Base-by-base conservation (phyloP, 2,888 invertebrate genomes). In the Metacarcinus magister region DNA sequence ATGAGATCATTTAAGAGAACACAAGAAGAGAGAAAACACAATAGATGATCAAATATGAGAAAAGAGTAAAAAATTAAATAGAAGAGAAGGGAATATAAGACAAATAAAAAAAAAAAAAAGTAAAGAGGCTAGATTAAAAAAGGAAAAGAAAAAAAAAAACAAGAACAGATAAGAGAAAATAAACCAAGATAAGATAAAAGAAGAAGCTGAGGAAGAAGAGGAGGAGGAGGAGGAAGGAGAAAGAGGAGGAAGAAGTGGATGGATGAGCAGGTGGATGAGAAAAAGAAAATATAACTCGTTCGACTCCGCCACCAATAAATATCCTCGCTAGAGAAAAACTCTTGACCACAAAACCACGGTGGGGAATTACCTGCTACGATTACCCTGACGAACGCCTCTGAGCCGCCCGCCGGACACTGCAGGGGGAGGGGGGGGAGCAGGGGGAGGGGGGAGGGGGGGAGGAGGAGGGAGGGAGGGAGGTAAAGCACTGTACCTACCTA, bases 381-480 rank as follows among this genome's bases (percentile, higher is more conserved):
- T 82, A 82, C 82, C 82, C 82, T 82, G 82, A 82, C 82, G 82
- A 32, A 82, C 82, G 82, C 82, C 82, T 23, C 82, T 82, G 82
- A 28, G 82, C 82, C 82, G 82, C 82, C 82, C 82, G 82, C 82
- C 32, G 82, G 82, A 82, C 82, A 82, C 82, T 28, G 82, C 32
- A 32, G 32, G 82, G 13, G 82, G 32, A 32, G 10, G 32, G 32
- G 32, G 82, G 10, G 32, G 82, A 32, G 82, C 10, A 82, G 82
- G 32, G 32, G 75, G 10, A 28, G 75, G 28, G 28, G 28, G 60
- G n/a, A 10, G 48, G 0, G 43, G 16, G 8, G 90, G 23, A 43
- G 44, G 44, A 43, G n/a, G 32, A 91, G 43, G 90, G 23, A 90
- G 28, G 23, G 92, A 48, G 5, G 60, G 60, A 60, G 19, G n/a